Evolutionary conservation across 64 coral and sea anemone genomes (phyloP), one percentile per base, ranked within the genome.

Genomic region (Anthopleura sola): DNA sequence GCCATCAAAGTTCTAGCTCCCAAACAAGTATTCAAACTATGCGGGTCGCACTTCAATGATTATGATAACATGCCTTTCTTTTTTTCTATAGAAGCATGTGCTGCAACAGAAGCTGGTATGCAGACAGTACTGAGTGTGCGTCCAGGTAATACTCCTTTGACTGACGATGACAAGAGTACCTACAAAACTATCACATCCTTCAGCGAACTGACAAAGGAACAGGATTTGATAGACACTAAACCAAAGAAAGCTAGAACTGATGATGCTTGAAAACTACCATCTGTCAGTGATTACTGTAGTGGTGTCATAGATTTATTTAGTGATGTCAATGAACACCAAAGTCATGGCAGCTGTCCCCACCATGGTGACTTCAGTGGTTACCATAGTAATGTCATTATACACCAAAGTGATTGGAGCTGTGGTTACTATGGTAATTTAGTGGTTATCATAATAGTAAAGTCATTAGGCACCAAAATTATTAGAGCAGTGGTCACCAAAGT

Each of bases 71-170:
- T 46, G 16, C 19, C 40, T 6, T 19, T 8, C 24, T 87, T 18
- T 78, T 91, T 95, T 55, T 83, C 17, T 55, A 21, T 75, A 95
- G 93, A 95, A 58, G 89, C 89, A 0, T 58, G 55, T 60, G 93
- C 93, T 68, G 89, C 93, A 19, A 58, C 31, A 39, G 49, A 88
- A 46, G 93, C 93, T 74, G 93, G 93, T 81, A 75, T 91, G 36
- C 37, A 71, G 78, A 90, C 82, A 36, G 82, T 85, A 49, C 56
- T 95, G 11, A 95, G 93, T 75, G 86, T 95, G 13, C 93, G 93
- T 60, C 93, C 93, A 21, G 93, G 93, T 24, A 95, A 95, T 82
- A 48, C 60, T 76, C 74, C 77, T 28, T 50, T 95, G 20, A 77
- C 85, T 82, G 77, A 91, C 60, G 75, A 64, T 5, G 89, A 95